A percentile compares a stretch with the other conserved stretches of the same genome.
Conservation (phyloP, 1,140 invertebrate genomes). For the Cydia amplana region DNA sequence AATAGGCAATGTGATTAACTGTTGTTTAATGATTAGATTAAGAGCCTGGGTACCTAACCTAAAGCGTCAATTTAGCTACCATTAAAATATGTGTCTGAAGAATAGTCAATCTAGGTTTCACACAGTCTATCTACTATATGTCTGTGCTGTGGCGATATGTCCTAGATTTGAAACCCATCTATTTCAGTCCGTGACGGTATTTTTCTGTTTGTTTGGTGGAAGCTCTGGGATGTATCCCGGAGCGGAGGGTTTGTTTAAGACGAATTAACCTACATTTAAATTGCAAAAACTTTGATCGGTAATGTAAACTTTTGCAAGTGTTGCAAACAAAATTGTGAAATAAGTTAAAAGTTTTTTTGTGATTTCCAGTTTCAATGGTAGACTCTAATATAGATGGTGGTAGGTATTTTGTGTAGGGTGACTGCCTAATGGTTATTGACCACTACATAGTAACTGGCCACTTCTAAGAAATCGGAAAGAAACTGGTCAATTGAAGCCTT, state of each 20-base stretch:
- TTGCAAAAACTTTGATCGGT: not conserved
- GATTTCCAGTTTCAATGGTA: too few species aligned
- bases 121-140: not conserved
- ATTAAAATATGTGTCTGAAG: too few species aligned
- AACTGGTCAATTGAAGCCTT: too few species aligned
- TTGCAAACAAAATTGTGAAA: not conserved
- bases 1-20: too few species aligned
- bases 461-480: too few species aligned
- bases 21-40: too few species aligned
- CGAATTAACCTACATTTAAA: conserved; percentile 25
- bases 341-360: not conserved
- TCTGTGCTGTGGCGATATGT: conserved; percentile 40
- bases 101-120: not conserved
- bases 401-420: too few species aligned
- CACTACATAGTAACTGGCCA: too few species aligned
- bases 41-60: too few species aligned
- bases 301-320: conserved; percentile 16
- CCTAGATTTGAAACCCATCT: conserved; percentile 45
- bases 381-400: too few species aligned
- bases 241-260: conserved; percentile 13
- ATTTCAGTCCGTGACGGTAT: conserved; percentile 45
- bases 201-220: conserved; percentile 44
- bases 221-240: conserved; percentile 6
- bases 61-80: too few species aligned
- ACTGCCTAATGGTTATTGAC: too few species aligned